These are phyloP conservation scores for Eremobia ochroleuca DNA, from an alignment of 2,888 invertebrate species.

Conservation along the genomic window DNA sequence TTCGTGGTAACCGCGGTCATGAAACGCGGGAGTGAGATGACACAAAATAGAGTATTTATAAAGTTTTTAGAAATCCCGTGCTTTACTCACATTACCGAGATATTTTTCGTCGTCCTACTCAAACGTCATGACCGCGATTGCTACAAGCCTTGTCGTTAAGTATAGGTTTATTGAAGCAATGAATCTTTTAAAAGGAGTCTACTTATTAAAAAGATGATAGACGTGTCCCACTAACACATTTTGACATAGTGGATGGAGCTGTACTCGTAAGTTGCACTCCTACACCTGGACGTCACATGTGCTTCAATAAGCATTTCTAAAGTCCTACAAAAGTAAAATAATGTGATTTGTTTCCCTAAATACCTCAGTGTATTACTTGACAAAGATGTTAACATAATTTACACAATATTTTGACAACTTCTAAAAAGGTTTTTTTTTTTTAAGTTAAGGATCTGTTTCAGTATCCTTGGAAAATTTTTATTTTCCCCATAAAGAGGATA, in stretches of 20 bases:
- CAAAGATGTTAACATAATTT: slow-evolving; percentile 24
- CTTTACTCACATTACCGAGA: not conserved
- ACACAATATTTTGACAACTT: slow-evolving; percentile 18
- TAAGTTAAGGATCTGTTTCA: slow-evolving; percentile 21
- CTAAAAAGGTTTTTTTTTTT: not conserved
- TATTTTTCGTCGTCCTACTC: slow-evolving; percentile 1
- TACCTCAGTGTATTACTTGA: slow-evolving; percentile 33
- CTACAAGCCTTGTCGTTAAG: slow-evolving; percentile 2
- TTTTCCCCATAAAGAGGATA: slow-evolving; percentile 30
- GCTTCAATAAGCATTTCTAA: slow-evolving; percentile 41
- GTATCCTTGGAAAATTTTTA: slow-evolving; percentile 48
- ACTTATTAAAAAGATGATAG: slow-evolving; percentile 35
- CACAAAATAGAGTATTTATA: not conserved
- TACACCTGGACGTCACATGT: slow-evolving; percentile 55
- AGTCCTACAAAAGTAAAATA: slow-evolving; percentile 51
- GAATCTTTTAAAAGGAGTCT: slow-evolving; percentile 22
- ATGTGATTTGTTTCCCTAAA: slow-evolving; percentile 38
- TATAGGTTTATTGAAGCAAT: slow-evolving; percentile 51
- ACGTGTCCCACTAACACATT: slow-evolving; percentile 38
- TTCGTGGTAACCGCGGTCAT: slow-evolving; percentile 7
- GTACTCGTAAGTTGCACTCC: slow-evolving; percentile 42
- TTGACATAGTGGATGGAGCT: slow-evolving; percentile 31
- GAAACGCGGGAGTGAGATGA: slow-evolving; percentile 4
- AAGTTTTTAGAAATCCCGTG: not conserved
- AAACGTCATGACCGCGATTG: slow-evolving; percentile 14